A percentile compares a stretch with the other conserved stretches of the same genome.
Conservation (phyloP, 2,888 invertebrate species). For the Drosophila eohydei region DNA sequence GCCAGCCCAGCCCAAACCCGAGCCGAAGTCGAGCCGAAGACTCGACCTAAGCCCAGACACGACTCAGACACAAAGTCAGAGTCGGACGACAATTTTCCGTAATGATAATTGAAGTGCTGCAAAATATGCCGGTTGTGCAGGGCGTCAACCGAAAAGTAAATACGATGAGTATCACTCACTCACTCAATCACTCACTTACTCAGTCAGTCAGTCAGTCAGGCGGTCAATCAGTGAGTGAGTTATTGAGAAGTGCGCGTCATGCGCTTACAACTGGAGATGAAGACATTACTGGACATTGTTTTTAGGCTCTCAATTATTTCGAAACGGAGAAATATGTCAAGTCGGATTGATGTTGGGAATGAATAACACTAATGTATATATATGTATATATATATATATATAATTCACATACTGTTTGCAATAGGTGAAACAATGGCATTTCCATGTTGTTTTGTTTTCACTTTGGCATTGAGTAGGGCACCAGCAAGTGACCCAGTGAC, state of each 20-base stretch:
- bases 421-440: constrained; percentile 57
- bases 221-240: constrained; percentile 19
- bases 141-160: constrained; percentile 57
- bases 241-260: constrained; percentile 53
- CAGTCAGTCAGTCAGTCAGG: constrained; percentile 1
- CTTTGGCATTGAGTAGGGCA: constrained; percentile 46
- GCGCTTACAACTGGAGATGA: constrained; percentile 56
- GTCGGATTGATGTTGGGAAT: constrained; percentile 25
- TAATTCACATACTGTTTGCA: constrained; percentile 18
- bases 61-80: constrained; percentile 27
- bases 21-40: constrained; percentile 1
- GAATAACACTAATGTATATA: constrained; percentile 5
- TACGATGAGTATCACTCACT: constrained; percentile 30
- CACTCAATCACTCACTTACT: constrained; percentile 9
- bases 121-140: constrained; percentile 44
- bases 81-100: constrained; percentile 55
- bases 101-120: constrained; percentile 17
- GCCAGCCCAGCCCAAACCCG: constrained; percentile 21
- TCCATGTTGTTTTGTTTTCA: constrained; percentile 58
- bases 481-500: constrained; percentile 64
- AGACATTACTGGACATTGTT: constrained; percentile 48
- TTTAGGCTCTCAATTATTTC: constrained; percentile 17
- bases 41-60: constrained; percentile 26
- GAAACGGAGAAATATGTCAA: constrained; percentile 52
- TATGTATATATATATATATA: neutral